Evolutionary conservation across 2,888 invertebrate genomes (phyloP).

Genomic region (Apotomis betuletana): DNA sequence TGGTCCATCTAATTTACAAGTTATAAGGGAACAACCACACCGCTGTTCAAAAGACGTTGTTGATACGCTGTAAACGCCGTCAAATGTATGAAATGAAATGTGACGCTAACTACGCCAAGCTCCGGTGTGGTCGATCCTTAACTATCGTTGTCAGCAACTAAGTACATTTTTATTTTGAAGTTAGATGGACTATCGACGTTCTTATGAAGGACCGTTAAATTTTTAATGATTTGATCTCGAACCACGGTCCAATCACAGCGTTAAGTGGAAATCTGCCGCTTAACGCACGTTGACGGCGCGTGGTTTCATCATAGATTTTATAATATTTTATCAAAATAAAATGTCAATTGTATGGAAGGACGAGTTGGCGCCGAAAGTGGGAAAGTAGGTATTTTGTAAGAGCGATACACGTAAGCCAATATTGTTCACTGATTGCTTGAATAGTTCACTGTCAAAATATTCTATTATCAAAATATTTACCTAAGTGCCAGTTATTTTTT

Average conservation of each 20-base stretch:
- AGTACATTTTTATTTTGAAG: constrained; percentile 18
- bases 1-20: constrained; percentile 14
- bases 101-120: no score
- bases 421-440: no score
- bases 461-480: no score
- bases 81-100: no score
- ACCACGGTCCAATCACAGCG: constrained; percentile 55
- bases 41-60: no score
- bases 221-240: constrained; percentile 68
- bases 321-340: constrained; percentile 70
- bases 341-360: constrained; percentile 68
- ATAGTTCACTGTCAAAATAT: no score
- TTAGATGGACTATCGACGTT: constrained; percentile 12
- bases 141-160: not conserved
- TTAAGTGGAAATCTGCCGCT: constrained; percentile 43
- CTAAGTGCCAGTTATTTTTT: no score
- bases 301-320: constrained; percentile 73
- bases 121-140: no score
- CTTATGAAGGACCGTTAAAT: constrained; percentile 27
- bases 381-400: constrained; percentile 1
- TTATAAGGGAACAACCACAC: not conserved
- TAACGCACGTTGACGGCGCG: constrained; percentile 49
- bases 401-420: not conserved
- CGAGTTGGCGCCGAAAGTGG: constrained; percentile 52
- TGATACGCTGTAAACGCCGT: no score